Conservation (phyloP, 2,797 vertebrate species). For the Takifugu ocellatus region DNA sequence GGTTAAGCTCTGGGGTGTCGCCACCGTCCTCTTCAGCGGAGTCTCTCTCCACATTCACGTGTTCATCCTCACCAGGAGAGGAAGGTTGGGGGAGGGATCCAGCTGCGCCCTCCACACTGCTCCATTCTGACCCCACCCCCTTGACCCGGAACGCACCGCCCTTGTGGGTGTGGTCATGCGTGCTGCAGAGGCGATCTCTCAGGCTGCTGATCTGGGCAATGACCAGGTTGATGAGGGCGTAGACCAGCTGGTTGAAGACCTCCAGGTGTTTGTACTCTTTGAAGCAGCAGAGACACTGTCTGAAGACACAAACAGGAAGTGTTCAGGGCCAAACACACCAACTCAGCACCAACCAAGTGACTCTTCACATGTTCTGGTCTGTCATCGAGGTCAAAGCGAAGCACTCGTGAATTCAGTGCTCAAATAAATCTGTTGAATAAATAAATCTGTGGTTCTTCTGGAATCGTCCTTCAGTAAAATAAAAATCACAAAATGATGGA, state of each 20-base stretch:
- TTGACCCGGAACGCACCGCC: slow-evolving; percentile 64
- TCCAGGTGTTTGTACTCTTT: slow-evolving; percentile 99
- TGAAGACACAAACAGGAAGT: slow-evolving; percentile 47
- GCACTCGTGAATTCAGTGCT: too few relatives aligned
- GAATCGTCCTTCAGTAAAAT: too few relatives aligned
- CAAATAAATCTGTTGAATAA: too few relatives aligned
- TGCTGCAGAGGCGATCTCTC: slow-evolving; percentile 88
- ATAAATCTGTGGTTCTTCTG: too few relatives aligned
- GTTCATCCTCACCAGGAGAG: slow-evolving; percentile 84
- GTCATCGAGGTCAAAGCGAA: too few relatives aligned
- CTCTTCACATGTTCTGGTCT: too few relatives aligned
- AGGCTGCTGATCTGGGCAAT: slow-evolving; percentile 94
- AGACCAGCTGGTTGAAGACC: slow-evolving; percentile 99
- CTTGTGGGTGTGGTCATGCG: slow-evolving; percentile 34
- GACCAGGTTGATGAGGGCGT: slow-evolving; percentile 97
- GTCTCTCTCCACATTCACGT: slow-evolving; percentile 88
- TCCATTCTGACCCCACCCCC: slow-evolving; percentile 77
- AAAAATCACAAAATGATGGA: too few relatives aligned
- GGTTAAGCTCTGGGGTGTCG: slow-evolving; percentile 61
- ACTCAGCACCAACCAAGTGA: too few relatives aligned
- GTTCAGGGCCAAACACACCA: not conserved
- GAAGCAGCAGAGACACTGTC: slow-evolving; percentile 99
- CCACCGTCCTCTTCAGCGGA: slow-evolving; percentile 81
- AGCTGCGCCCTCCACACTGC: slow-evolving; percentile 66
- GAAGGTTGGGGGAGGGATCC: slow-evolving; percentile 69